A percentile compares a stretch with the other conserved stretches of the same genome.
Conservation (phyloP, 1,140 invertebrate genomes). For the Alviniconcha marisindica region DNA sequence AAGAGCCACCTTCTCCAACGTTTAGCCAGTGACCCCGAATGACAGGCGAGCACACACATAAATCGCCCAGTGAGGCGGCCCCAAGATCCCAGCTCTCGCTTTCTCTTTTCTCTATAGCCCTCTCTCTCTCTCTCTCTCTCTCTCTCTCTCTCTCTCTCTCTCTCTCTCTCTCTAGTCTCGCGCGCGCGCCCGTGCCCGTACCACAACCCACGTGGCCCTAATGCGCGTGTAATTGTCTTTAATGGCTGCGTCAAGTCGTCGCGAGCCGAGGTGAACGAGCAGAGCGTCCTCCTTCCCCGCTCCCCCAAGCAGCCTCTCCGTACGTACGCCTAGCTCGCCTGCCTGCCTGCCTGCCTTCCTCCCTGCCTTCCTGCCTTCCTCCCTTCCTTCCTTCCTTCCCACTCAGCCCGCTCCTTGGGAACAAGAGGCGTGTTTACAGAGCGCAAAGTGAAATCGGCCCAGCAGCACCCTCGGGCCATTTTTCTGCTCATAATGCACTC, state of each 20-base stretch:
- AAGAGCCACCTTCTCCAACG: not conserved
- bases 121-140: too few relatives aligned
- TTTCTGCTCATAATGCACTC: conserved; percentile 13
- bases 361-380: too few relatives aligned
- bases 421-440: not conserved
- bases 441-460: not conserved
- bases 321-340: too few relatives aligned
- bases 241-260: conserved; percentile 18
- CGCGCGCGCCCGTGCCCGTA: too few relatives aligned
- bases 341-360: too few relatives aligned
- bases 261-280: not conserved
- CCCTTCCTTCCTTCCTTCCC: not conserved
- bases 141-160: too few relatives aligned
- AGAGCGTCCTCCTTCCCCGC: not conserved
- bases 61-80: not conserved
- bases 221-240: conserved; percentile 36
- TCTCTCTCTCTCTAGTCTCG: too few relatives aligned
- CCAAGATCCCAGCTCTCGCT: not conserved
- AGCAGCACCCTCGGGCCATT: not conserved
- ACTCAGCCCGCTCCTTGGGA: not conserved
- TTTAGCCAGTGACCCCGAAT: not conserved
- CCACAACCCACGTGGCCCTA: not conserved
- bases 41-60: conserved; percentile 20
- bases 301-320: too few relatives aligned
- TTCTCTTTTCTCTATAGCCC: too few relatives aligned